phyloP scores from a whole-genome alignment of 37 sponge, comb jelly and placozoan species.

The Eunapius fragilis region DNA sequence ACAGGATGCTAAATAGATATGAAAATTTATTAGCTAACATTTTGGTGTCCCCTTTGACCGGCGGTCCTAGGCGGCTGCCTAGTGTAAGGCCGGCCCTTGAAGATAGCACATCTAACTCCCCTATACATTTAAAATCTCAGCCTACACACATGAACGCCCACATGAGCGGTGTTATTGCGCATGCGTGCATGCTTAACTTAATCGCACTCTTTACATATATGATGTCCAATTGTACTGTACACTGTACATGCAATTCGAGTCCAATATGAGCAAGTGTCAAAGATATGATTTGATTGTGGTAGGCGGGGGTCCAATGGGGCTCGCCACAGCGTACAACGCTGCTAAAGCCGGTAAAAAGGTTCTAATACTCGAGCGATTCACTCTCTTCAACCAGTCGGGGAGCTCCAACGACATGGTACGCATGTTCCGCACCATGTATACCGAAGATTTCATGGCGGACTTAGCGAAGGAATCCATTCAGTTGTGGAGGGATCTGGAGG shows the following conservation, averaged over 20 bases:
- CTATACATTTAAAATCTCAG: too few species aligned
- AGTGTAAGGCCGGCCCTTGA: too few species aligned
- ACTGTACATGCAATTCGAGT: not conserved
- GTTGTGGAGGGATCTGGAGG: constrained; percentile 2
- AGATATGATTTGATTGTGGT: constrained; percentile 14
- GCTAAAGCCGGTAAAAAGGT: constrained; percentile 12
- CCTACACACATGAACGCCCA: too few species aligned
- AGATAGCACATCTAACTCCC: too few species aligned
- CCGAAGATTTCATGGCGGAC: constrained; percentile 18
- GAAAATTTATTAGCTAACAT: too few species aligned
- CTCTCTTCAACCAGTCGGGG: constrained; percentile 19
- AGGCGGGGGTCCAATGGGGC: constrained; percentile 15
- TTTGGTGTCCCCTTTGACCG: too few species aligned
- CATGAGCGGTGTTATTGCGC: not conserved
- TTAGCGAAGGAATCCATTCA: constrained; percentile 4
- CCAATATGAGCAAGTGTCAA: not conserved
- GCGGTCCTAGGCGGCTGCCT: too few species aligned
- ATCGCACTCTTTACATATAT: not conserved
- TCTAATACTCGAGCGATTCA: constrained; percentile 11
- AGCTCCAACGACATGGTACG: constrained; percentile 20
- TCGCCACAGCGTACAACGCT: constrained; percentile 10
- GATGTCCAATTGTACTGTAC: not conserved
- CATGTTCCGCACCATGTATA: constrained; percentile 25
- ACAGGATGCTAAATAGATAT: too few species aligned
- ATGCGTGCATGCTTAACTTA: not conserved